Percentiles rank a stretch among this genome's conserved stretches.
These are phyloP conservation scores for Liparis tanakae DNA, from an alignment of 2,797 vertebrate species.

Conservation along the genomic window DNA sequence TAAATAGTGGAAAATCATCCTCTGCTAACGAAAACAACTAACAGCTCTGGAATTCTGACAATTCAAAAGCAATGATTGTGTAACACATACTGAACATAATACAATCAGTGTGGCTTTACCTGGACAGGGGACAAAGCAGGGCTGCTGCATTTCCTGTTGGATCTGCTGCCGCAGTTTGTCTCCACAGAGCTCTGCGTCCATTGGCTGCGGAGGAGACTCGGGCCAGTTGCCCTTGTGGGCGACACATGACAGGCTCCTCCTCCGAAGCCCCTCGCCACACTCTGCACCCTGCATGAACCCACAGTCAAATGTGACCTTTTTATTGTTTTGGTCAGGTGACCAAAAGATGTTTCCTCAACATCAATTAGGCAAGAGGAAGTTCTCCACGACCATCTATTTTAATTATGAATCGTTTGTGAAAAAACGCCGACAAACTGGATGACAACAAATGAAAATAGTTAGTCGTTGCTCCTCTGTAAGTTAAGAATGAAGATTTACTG, in stretches of 20 bases:
- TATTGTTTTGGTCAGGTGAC: background rate
- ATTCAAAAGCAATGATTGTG: conserved; percentile 10
- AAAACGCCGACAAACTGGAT: background rate
- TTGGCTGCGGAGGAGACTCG: conserved; percentile 67
- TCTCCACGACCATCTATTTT: background rate
- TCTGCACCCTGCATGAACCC: conserved; percentile 85
- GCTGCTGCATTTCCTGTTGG: conserved; percentile 83
- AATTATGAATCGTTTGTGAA: background rate
- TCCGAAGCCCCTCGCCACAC: conserved; percentile 92
- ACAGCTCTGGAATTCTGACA: conserved; percentile 11
- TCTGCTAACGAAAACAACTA: conserved; percentile 41
- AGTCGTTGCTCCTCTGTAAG: background rate
- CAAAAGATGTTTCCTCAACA: background rate
- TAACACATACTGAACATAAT: background rate
- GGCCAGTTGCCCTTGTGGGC: conserved; percentile 84
- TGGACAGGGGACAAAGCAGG: conserved; percentile 92
- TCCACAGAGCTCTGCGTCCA: conserved; percentile 84
- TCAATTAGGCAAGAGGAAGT: background rate
- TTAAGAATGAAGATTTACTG: background rate
- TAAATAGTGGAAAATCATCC: conserved; percentile 33
- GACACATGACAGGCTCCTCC: conserved; percentile 87
- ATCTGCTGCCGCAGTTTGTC: conserved; percentile 77
- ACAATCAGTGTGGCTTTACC: conserved; percentile 74
- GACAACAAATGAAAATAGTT: background rate
- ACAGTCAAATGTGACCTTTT: background rate